Percentiles rank a stretch among this genome's conserved stretches.
Conservation (phyloP, 35 echinoderm and acorn worm species). For the Anneissia japonica region DNA sequence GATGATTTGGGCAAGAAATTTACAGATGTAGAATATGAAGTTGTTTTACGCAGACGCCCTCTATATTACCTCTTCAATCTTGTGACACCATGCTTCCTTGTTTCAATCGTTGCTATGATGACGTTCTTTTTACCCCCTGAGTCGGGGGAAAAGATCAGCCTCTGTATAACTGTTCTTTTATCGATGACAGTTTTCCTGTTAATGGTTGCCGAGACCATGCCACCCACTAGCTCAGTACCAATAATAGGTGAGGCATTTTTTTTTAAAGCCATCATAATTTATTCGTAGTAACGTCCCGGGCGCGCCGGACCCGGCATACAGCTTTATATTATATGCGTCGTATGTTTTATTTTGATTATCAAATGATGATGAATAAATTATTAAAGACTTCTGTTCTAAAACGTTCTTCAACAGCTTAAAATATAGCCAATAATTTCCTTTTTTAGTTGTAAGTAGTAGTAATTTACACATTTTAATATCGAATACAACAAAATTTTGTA, state of each 20-base stretch:
- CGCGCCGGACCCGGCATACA: too few relatives aligned
- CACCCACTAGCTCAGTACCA: conserved; percentile 82
- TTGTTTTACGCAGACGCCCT: conserved; percentile 60
- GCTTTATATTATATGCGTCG: too few relatives aligned
- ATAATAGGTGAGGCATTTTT: conserved; percentile 63
- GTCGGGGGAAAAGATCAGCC: conserved; percentile 86
- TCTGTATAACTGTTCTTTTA: conserved; percentile 77
- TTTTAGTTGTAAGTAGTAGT: too few relatives aligned
- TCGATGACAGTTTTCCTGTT: conserved; percentile 84
- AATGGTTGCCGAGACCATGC: conserved; percentile 89
- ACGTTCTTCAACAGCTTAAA: too few relatives aligned
- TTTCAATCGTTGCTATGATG: conserved; percentile 82
- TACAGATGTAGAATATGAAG: conserved; percentile 68
- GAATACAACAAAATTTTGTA: too few relatives aligned
- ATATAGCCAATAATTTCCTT: too few relatives aligned
- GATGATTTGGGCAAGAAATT: conserved; percentile 74
- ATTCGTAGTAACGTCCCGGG: too few relatives aligned
- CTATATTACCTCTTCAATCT: conserved; percentile 90
- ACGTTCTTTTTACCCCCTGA: conserved; percentile 90
- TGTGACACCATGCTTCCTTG: conserved; percentile 68
- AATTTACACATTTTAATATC: too few relatives aligned
- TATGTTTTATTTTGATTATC: too few relatives aligned
- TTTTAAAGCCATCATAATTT: too few relatives aligned
- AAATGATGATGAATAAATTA: too few relatives aligned
- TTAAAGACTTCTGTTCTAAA: too few relatives aligned